Percentiles rank a stretch among this genome's conserved stretches.
phyloP scores from a whole-genome alignment of 2,888 invertebrate genomes.

The Lamellibrachia columna region DNA sequence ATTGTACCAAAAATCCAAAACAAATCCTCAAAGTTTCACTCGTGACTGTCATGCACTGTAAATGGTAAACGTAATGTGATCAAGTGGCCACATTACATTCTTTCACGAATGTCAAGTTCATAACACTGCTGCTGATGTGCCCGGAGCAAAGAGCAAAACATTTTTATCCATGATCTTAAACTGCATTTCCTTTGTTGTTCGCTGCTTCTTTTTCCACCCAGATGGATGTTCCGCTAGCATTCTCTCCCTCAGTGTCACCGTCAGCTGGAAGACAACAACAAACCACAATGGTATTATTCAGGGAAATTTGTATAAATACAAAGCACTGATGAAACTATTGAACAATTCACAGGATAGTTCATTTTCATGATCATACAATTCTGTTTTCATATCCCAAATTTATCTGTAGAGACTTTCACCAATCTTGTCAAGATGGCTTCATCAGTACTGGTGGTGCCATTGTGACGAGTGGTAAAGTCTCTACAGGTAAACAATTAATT shows the following conservation, averaged over 20 bases:
- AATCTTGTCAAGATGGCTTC: too few species aligned
- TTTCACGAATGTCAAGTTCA: background rate
- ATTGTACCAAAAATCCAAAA: background rate
- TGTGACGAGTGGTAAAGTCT: too few species aligned
- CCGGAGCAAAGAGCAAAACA: constrained; percentile 53
- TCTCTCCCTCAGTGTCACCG: background rate
- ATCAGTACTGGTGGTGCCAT: too few species aligned
- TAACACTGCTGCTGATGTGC: constrained; percentile 55
- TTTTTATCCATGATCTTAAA: constrained; percentile 56
- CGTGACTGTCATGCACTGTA: too few species aligned
- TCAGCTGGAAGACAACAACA: background rate
- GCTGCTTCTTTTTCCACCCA: background rate
- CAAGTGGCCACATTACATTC: background rate
- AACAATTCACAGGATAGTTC: too few species aligned
- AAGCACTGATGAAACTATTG: background rate
- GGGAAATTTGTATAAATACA: background rate
- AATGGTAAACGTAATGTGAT: too few species aligned
- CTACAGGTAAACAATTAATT: too few species aligned
- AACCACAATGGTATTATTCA: background rate
- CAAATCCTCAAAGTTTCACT: too few species aligned
- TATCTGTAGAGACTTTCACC: too few species aligned
- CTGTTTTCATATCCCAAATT: too few species aligned
- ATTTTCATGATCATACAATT: too few species aligned
- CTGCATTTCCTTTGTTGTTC: constrained; percentile 42
- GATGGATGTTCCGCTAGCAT: background rate